Conservation (phyloP, 2,797 vertebrate species). For the Myioborus miniatus region DNA sequence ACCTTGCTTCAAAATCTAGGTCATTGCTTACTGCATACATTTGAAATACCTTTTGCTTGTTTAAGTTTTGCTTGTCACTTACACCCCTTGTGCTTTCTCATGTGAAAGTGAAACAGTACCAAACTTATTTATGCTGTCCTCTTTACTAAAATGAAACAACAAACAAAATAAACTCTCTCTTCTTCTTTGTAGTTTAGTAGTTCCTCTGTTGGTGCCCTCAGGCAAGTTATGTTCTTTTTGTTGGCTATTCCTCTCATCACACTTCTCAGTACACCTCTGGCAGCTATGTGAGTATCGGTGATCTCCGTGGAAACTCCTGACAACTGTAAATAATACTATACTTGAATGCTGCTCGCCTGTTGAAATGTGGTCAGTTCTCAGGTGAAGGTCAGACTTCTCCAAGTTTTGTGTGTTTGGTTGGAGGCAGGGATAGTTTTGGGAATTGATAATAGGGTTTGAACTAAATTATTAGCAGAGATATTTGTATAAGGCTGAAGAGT, state of each 20-base stretch:
- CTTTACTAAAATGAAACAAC: neutral
- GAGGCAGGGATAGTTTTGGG: neutral
- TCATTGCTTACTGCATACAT: neutral
- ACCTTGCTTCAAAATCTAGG: constrained; percentile 2
- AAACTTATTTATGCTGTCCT: neutral
- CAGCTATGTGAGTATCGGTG: neutral
- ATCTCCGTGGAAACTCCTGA: neutral
- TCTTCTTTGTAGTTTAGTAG: neutral
- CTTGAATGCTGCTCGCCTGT: neutral
- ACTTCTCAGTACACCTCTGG: neutral
- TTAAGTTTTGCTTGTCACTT: neutral
- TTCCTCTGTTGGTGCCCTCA: neutral
- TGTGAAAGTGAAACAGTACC: neutral
- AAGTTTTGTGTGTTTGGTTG: neutral
- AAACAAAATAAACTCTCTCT: neutral
- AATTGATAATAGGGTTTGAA: neutral
- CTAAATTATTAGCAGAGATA: neutral
- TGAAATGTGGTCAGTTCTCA: neutral
- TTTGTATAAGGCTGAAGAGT: neutral
- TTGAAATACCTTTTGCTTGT: neutral
- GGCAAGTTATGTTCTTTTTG: neutral
- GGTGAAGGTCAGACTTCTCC: neutral
- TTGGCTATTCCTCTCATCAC: neutral
- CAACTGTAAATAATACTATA: neutral
- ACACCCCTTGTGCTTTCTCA: neutral